Percentiles rank a stretch among this genome's conserved stretches.
These are phyloP conservation scores for Cephus cinctus DNA, from an alignment of 1,140 invertebrate species.

Conservation along the genomic window DNA sequence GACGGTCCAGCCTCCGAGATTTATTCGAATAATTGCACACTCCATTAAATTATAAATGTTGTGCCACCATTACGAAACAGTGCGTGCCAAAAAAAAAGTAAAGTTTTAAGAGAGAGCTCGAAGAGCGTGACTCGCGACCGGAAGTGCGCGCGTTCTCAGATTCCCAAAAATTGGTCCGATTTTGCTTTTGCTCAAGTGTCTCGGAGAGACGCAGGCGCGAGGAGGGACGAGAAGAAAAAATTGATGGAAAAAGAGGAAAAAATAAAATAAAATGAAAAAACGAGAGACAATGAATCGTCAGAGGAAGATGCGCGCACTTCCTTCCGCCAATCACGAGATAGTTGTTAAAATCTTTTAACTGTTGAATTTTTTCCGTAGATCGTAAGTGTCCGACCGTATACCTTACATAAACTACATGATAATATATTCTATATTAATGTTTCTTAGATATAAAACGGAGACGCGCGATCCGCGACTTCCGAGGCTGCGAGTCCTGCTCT, in stretches of 20 bases:
- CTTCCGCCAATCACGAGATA: conserved; percentile 19
- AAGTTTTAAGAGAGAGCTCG: too few relatives aligned
- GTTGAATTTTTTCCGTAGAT: conserved; percentile 53
- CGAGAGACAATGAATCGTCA: conserved; percentile 11
- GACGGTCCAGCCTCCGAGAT: too few relatives aligned
- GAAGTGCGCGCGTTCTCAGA: too few relatives aligned
- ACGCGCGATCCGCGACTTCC: not conserved
- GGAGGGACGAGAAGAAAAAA: not conserved
- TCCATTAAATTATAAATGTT: conserved; percentile 34
- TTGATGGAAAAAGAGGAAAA: not conserved
- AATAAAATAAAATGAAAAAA: conserved; percentile 13
- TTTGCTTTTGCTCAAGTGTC: too few relatives aligned
- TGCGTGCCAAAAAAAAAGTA: conserved; percentile 39
- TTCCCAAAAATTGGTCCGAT: too few relatives aligned
- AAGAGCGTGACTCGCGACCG: too few relatives aligned
- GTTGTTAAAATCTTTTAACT: conserved; percentile 52
- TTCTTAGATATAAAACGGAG: conserved; percentile 31
- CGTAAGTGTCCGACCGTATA: conserved; percentile 53
- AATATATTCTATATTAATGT: conserved; percentile 54
- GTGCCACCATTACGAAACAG: conserved; percentile 29
- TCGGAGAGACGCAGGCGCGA: too few relatives aligned
- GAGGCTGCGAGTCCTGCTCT: not conserved
- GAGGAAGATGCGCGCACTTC: conserved; percentile 9
- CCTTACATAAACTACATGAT: conserved; percentile 46
- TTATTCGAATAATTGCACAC: conserved; percentile 33